A percentile compares a stretch with the other conserved stretches of the same genome.
phyloP scores from a whole-genome alignment of 1,140 invertebrate species.

The Drosophila willistoni region DNA sequence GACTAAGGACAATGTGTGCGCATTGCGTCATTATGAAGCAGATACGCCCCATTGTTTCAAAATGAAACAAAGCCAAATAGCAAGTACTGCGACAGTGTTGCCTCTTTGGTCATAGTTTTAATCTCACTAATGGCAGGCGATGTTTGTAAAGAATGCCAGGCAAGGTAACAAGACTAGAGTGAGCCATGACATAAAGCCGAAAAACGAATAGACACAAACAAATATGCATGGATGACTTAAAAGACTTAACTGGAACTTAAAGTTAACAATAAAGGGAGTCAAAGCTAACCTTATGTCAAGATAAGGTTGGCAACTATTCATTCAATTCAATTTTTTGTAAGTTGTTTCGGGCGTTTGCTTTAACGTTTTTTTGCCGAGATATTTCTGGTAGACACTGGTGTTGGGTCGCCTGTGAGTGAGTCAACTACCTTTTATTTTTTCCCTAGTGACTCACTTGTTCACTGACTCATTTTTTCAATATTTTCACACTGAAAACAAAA shows the following conservation, averaged over 20 bases:
- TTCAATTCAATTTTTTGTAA: neutral
- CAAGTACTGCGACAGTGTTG: constrained; percentile 56
- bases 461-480: too few species aligned
- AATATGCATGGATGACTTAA: too few species aligned
- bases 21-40: constrained; percentile 72
- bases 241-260: constrained; percentile 7
- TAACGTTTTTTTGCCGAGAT: too few species aligned
- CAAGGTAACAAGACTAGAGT: constrained; percentile 2
- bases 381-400: too few species aligned
- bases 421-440: too few species aligned
- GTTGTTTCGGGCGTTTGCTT: too few species aligned
- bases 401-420: too few species aligned
- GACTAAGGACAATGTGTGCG: constrained; percentile 48
- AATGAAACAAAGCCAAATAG: constrained; percentile 52
- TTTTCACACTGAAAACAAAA: too few species aligned
- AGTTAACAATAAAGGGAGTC: constrained; percentile 9
- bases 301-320: constrained; percentile 49
- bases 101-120: constrained; percentile 68
- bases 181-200: neutral
- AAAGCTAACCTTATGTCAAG: constrained; percentile 33
- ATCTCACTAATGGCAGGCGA: constrained; percentile 74
- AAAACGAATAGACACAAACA: neutral
- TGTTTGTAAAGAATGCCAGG: neutral
- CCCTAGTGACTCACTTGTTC: too few species aligned
- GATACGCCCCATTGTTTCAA: constrained; percentile 66